Percentiles rank a stretch among this genome's conserved stretches.
phyloP scores from a whole-genome alignment of 2,113 vertebrate genomes.

The Eidolon helvum region DNA sequence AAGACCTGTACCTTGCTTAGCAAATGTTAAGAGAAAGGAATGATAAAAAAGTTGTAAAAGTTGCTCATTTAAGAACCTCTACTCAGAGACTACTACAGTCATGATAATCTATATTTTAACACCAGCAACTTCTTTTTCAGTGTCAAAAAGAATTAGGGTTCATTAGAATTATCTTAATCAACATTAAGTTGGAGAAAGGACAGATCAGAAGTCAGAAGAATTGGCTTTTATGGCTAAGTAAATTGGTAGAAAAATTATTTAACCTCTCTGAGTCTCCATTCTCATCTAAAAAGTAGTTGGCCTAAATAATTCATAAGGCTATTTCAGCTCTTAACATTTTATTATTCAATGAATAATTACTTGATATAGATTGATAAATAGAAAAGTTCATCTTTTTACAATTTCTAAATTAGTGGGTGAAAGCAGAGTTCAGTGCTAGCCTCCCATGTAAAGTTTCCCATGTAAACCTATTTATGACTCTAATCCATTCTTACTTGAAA shows the following conservation, averaged over 20 bases:
- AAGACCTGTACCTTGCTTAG: background rate
- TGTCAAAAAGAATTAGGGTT: background rate
- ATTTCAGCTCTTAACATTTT: constrained; percentile 10
- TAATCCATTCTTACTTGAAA: background rate
- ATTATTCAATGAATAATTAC: background rate
- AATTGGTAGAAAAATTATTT: background rate
- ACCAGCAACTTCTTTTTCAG: background rate
- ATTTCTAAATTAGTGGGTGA: background rate
- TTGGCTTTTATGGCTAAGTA: background rate
- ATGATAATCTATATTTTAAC: constrained; percentile 14
- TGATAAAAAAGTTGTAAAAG: background rate
- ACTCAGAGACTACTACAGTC: background rate
- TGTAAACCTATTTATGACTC: background rate
- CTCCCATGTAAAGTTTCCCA: background rate
- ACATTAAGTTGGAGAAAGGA: background rate
- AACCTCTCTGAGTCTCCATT: background rate
- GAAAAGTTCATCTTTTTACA: background rate
- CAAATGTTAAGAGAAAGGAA: constrained; percentile 23
- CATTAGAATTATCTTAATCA: background rate
- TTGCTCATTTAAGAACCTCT: background rate
- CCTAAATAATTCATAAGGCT: background rate
- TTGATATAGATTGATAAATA: background rate
- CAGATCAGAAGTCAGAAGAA: background rate
- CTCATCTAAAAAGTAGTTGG: background rate
- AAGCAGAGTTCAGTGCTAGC: background rate